phyloP scores from a whole-genome alignment of 64 coral and sea anemone species.

The Porites australiensis region DNA sequence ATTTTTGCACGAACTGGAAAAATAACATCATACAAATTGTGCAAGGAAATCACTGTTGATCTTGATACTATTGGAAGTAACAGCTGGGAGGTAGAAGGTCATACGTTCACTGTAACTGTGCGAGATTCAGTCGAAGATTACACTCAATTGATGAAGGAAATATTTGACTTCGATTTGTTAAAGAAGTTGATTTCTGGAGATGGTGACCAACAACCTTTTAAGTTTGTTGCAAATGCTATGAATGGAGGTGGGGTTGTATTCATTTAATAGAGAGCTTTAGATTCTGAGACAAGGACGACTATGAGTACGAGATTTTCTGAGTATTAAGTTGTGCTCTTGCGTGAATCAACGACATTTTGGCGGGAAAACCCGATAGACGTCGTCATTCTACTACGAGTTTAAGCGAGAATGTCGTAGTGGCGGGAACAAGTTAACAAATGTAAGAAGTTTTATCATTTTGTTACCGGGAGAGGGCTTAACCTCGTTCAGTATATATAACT shows the following conservation, averaged over 20 bases:
- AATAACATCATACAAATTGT: conserved; percentile 86
- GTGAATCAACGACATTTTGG: no score
- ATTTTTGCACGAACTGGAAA: conserved; percentile 76
- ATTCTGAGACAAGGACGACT: no score
- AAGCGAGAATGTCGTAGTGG: no score
- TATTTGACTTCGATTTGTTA: conserved; percentile 90
- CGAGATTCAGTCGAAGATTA: conserved; percentile 93
- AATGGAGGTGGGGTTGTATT: conserved; percentile 77
- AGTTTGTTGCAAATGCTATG: conserved; percentile 85
- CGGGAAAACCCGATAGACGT: no score
- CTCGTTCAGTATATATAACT: no score
- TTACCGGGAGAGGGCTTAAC: no score
- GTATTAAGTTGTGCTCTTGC: no score
- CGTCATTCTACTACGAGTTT: no score
- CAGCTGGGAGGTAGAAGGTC: conserved; percentile 79
- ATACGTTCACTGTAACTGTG: conserved; percentile 80
- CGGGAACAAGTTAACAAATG: no score
- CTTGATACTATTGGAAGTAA: conserved; percentile 61
- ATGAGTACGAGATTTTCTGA: no score
- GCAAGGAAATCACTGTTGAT: conserved; percentile 74
- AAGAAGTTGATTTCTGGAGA: conserved; percentile 73
- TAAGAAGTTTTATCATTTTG: no score
- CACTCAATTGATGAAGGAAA: conserved; percentile 93
- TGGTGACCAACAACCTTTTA: conserved; percentile 56
- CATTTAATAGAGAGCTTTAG: not conserved